These are phyloP conservation scores for Polypterus senegalus DNA, from an alignment of 2,113 vertebrate species.

Conservation along the genomic window DNA sequence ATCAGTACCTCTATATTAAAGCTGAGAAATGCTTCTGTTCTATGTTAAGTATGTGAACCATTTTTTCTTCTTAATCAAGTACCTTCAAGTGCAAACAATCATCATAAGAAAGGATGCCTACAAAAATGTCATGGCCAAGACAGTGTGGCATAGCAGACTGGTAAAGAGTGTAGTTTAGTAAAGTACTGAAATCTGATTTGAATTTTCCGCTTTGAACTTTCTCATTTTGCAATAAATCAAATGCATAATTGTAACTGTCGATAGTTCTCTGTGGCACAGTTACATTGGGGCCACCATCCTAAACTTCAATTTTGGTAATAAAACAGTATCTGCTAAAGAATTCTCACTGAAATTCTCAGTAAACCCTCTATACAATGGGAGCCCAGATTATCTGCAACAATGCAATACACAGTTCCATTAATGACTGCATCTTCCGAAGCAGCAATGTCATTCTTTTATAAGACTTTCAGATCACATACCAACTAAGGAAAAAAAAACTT, in stretches of 20 bases:
- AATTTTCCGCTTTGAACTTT: constrained; percentile 19
- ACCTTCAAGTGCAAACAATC: constrained; percentile 17
- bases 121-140: constrained; percentile 23
- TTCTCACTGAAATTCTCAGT: constrained; percentile 21
- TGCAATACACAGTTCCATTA: constrained; percentile 16
- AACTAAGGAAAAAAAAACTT: constrained; percentile 16
- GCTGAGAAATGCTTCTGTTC: constrained; percentile 19
- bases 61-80: constrained; percentile 19
- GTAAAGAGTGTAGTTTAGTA: constrained; percentile 17
- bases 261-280: constrained; percentile 19
- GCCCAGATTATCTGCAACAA: constrained; percentile 19
- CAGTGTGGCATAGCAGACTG: constrained; percentile 20
- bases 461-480: constrained; percentile 13
- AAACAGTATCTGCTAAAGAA: constrained; percentile 25
- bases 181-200: constrained; percentile 18
- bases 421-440: constrained; percentile 8
- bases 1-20: constrained; percentile 25
- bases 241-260: constrained; percentile 17
- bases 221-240: constrained; percentile 11
- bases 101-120: constrained; percentile 21
- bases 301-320: constrained; percentile 18
- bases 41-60: constrained; percentile 18
- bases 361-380: constrained; percentile 21
- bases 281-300: constrained; percentile 12
- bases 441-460: constrained; percentile 19